Percentiles rank a stretch among this genome's conserved stretches.
Conservation (phyloP, 2,797 vertebrate species). For the Amniataba percoides region DNA sequence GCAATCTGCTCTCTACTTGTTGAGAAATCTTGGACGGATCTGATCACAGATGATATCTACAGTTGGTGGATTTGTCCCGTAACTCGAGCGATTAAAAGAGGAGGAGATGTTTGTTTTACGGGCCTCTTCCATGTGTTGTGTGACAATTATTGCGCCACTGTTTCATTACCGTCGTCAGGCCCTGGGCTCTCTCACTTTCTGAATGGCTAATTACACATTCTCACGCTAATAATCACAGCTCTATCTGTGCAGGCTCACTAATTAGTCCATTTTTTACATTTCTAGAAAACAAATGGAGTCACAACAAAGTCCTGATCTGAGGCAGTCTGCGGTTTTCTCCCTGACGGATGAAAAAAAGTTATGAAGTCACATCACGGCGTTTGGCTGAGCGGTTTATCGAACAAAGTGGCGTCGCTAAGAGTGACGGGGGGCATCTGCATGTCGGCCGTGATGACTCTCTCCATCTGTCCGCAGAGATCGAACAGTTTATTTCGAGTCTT, state of each 20-base stretch:
- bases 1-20: conserved; percentile 32
- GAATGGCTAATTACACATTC: conserved; percentile 44
- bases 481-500: conserved; percentile 1
- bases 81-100: conserved; percentile 31
- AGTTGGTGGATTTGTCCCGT: conserved; percentile 32
- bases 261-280: conserved; percentile 44
- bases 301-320: conserved; percentile 3
- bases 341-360: no score
- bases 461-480: conserved; percentile 30
- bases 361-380: no score
- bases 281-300: conserved; percentile 19
- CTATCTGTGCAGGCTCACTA: conserved; percentile 15
- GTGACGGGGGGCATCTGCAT: conserved; percentile 7
- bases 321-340: no score
- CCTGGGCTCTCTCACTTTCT: not conserved
- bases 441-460: not conserved
- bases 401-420: not conserved
- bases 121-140: conserved; percentile 38
- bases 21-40: conserved; percentile 5
- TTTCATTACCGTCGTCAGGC: conserved; percentile 45
- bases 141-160: conserved; percentile 34
- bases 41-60: conserved; percentile 33
- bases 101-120: conserved; percentile 37
- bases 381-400: no score
- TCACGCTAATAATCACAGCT: conserved; percentile 33